Conservation (phyloP, 2,797 vertebrate species). For the Melanotaenia boesemani region DNA sequence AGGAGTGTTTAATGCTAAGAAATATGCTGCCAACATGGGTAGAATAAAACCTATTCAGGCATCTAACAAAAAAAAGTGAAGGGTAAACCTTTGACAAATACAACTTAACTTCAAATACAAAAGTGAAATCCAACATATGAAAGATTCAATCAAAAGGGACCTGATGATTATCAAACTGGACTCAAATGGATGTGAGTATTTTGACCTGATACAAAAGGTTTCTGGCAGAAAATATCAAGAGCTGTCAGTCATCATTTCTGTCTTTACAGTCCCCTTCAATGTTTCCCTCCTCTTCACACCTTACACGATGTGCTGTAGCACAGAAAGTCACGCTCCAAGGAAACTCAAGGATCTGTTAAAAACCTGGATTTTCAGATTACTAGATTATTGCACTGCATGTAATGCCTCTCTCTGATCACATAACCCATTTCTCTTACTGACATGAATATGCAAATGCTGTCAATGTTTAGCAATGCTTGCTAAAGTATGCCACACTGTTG, state of each 20-base stretch:
- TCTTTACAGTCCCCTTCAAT: background rate
- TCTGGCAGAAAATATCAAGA: background rate
- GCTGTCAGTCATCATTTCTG: background rate
- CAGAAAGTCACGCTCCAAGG: background rate
- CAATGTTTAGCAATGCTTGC: background rate
- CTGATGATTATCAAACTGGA: background rate
- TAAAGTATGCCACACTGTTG: no score
- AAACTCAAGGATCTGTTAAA: background rate
- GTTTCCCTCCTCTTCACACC: no score
- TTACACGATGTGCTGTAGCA: background rate
- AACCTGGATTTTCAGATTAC: background rate
- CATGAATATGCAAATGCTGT: background rate
- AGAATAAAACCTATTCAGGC: no score
- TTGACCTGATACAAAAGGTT: background rate
- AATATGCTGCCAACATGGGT: no score
- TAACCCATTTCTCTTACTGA: background rate
- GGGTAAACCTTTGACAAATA: no score
- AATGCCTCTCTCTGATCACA: constrained; percentile 1
- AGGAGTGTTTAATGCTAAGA: no score
- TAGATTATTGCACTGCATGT: background rate
- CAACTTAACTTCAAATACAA: no score
- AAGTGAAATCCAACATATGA: no score
- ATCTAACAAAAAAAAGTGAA: no score
- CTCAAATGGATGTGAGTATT: background rate
- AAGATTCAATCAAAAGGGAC: no score